These are phyloP conservation scores for Stramonita haemastoma DNA, from an alignment of 2,888 invertebrate genomes.

Conservation along the genomic window DNA sequence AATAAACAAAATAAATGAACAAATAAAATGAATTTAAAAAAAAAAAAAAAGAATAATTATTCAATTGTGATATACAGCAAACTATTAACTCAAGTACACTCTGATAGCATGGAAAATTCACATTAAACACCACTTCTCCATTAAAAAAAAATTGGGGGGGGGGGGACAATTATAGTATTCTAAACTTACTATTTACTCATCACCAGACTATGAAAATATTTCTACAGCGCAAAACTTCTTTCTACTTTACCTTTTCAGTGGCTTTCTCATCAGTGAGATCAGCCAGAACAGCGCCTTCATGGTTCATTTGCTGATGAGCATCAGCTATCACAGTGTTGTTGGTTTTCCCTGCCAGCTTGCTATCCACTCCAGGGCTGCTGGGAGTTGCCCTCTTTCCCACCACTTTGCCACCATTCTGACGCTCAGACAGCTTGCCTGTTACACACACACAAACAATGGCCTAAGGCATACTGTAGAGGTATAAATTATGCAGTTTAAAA, in stretches of 20 bases:
- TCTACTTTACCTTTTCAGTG: conserved; percentile 64
- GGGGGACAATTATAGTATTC: too few species aligned
- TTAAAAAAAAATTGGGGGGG: too few species aligned
- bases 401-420: conserved; percentile 68
- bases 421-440: conserved; percentile 58
- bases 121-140: too few species aligned
- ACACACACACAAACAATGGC: background rate
- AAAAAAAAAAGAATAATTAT: too few species aligned
- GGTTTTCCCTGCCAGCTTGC: conserved; percentile 47
- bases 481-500: too few species aligned
- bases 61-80: background rate
- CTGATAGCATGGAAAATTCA: too few species aligned
- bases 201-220: too few species aligned
- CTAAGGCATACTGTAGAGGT: too few species aligned
- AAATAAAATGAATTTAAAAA: too few species aligned
- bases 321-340: conserved; percentile 48
- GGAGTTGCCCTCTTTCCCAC: conserved; percentile 56
- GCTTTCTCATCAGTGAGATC: conserved; percentile 71
- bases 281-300: conserved; percentile 45
- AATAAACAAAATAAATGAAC: too few species aligned
- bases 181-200: too few species aligned
- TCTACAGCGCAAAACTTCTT: background rate
- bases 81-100: background rate
- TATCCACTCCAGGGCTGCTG: conserved; percentile 39
- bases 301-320: conserved; percentile 49